Percentiles rank a stretch among this genome's conserved stretches.
phyloP scores from a whole-genome alignment of 2,113 vertebrate genomes.

The Callionymus lyra region DNA sequence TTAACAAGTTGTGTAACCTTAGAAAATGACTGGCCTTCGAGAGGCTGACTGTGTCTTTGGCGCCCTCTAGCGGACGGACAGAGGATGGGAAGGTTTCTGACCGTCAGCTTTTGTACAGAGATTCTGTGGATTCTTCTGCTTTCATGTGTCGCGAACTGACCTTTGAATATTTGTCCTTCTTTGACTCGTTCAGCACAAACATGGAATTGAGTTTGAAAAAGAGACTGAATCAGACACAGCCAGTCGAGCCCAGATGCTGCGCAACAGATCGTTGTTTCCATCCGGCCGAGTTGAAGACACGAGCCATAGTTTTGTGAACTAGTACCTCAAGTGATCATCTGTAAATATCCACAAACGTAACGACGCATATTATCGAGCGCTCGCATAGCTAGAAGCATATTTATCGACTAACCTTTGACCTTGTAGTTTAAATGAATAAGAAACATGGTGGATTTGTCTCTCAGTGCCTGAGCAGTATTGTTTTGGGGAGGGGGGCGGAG shows the following conservation, averaged over 20 bases:
- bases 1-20: no score
- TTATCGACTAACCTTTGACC: constrained; percentile 52
- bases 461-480: constrained; percentile 50
- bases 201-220: no score
- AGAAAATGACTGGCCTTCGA: no score
- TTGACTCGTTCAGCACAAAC: no score
- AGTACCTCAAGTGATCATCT: constrained; percentile 45
- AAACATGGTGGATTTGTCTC: constrained; percentile 18
- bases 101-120: constrained; percentile 27
- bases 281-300: no score
- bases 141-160: no score
- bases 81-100: constrained; percentile 30
- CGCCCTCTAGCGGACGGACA: constrained; percentile 47
- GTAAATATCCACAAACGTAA: constrained; percentile 52
- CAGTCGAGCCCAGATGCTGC: no score
- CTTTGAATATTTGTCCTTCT: no score
- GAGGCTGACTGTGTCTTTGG: no score
- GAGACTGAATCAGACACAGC: no score
- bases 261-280: no score
- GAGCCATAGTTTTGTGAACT: constrained; percentile 35
- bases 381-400: constrained; percentile 51
- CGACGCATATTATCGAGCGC: constrained; percentile 40
- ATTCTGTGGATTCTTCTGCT: constrained; percentile 8
- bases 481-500: constrained; percentile 2
- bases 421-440: constrained; percentile 26